Conservation (phyloP, 2,113 vertebrate species). For the Oxyura jamaicensis region DNA sequence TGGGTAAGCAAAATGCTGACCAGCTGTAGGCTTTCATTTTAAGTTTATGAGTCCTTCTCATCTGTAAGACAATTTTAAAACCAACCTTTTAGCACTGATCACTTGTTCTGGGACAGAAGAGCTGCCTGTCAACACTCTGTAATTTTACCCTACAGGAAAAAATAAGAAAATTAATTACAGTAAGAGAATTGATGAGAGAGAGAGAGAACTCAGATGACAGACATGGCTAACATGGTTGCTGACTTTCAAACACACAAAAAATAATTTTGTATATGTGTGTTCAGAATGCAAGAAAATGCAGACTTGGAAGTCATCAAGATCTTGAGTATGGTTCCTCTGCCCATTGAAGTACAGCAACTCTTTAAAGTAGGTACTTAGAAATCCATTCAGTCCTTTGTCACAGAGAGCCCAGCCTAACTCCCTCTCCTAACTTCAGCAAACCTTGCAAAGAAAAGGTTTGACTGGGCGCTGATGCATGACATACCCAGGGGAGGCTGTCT, state of each 20-base stretch:
- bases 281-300: background rate
- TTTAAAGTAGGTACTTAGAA: background rate
- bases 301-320: rapidly evolving
- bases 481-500: background rate
- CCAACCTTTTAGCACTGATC: background rate
- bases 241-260: background rate
- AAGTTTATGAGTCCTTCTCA: background rate
- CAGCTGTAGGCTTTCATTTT: slow-evolving; percentile 6
- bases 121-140: slow-evolving; percentile 1
- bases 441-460: background rate
- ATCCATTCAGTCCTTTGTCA: background rate
- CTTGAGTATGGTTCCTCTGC: background rate
- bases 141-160: slow-evolving; percentile 3
- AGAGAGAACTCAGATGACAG: background rate
- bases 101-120: background rate
- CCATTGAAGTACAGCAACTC: background rate
- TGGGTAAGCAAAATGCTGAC: background rate
- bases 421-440: background rate
- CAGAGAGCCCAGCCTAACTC: background rate
- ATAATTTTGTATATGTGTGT: background rate
- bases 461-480: background rate
- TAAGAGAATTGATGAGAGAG: background rate
- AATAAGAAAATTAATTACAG: slow-evolving; percentile 16
- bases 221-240: background rate
- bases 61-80: background rate